Conservation (phyloP, 1,140 invertebrate genomes). For the Drosophila insularis region DNA sequence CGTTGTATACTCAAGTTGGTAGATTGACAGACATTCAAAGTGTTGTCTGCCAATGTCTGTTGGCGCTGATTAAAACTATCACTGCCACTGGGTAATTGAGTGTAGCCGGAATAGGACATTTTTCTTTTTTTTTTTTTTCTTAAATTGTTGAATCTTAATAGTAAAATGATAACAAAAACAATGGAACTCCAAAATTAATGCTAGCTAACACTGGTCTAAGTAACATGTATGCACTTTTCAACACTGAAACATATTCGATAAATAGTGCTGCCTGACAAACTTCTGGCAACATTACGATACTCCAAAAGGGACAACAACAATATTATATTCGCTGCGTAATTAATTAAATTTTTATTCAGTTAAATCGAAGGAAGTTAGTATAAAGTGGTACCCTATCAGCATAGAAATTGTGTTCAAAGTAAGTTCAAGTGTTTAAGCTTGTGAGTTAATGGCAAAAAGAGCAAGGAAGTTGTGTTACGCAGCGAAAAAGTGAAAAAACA, state of each 20-base stretch:
- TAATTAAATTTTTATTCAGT: conserved; percentile 46
- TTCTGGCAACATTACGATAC: conserved; percentile 15
- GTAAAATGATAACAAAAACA: background rate
- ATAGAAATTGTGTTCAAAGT: conserved; percentile 40
- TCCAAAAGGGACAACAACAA: conserved; percentile 58
- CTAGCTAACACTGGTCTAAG: background rate
- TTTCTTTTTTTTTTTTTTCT: background rate
- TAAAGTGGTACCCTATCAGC: conserved; percentile 23
- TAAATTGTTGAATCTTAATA: background rate
- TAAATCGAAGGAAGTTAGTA: conserved; percentile 41
- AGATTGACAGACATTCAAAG: conserved; percentile 60
- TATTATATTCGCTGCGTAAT: conserved; percentile 70
- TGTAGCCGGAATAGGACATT: conserved; percentile 62
- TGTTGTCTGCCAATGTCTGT: conserved; percentile 56
- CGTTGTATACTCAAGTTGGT: conserved; percentile 77
- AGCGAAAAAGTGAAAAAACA: conserved; percentile 49
- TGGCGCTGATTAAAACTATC: conserved; percentile 48
- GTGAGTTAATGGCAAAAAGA: background rate
- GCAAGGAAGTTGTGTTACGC: conserved; percentile 54
- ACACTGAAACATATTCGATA: background rate
- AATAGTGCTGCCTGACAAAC: background rate
- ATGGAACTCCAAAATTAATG: background rate
- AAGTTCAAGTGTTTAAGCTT: conserved; percentile 36
- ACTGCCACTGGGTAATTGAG: conserved; percentile 60
- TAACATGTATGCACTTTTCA: background rate